These are phyloP conservation scores for Myopa tessellatipennis DNA, from an alignment of 2,888 invertebrate genomes.

Conservation along the genomic window DNA sequence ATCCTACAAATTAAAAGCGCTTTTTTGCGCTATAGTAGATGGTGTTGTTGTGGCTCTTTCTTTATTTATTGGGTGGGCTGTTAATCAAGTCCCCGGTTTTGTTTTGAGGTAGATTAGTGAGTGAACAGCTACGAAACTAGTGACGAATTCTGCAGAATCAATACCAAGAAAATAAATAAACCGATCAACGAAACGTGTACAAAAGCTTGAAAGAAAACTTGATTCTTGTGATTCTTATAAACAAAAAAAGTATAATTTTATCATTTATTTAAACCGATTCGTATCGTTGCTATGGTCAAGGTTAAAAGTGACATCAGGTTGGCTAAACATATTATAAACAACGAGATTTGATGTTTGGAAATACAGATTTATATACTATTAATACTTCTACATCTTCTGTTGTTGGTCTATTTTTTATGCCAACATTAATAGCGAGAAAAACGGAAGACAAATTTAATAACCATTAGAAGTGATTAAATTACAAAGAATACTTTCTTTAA, in stretches of 20 bases:
- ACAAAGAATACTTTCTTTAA: too few species aligned
- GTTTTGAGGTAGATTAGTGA: slow-evolving; percentile 9
- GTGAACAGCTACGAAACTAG: too few species aligned
- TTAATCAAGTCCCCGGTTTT: neutral
- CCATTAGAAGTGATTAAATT: too few species aligned
- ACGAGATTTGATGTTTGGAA: too few species aligned
- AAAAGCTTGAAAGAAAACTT: slow-evolving; percentile 2
- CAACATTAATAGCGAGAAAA: too few species aligned
- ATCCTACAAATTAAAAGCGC: neutral
- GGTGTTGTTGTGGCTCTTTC: neutral
- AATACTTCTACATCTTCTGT: too few species aligned
- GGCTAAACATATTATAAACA: too few species aligned
- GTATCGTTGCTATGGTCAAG: slow-evolving; percentile 23
- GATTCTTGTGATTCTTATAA: neutral
- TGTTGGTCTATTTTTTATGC: too few species aligned
- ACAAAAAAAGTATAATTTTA: neutral
- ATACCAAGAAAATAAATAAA: neutral
- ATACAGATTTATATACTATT: too few species aligned
- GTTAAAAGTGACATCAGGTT: slow-evolving; percentile 13
- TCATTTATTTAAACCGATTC: neutral
- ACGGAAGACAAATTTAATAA: too few species aligned
- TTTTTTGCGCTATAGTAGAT: slow-evolving; percentile 1
- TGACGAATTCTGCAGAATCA: neutral
- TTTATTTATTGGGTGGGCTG: slow-evolving; percentile 8
- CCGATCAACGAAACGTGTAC: neutral